phyloP scores from a whole-genome alignment of 53 echinoderm and acorn worm genomes.

The Zoroaster sp. region DNA sequence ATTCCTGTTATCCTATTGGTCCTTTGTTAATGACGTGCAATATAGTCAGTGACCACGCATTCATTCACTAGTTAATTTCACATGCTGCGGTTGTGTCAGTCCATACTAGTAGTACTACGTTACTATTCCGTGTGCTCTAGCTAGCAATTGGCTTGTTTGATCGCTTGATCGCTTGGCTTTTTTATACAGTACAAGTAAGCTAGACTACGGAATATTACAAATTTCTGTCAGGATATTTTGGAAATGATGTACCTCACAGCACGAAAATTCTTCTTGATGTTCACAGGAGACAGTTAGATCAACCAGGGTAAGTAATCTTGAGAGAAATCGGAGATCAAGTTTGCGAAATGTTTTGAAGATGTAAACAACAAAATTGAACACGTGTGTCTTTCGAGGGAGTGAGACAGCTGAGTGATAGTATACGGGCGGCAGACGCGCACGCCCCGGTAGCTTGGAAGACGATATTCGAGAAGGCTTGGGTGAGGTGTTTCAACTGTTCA shows the following conservation, averaged over 20 bases:
- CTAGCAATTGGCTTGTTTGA: too few relatives aligned
- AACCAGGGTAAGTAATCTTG: not conserved
- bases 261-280: too few relatives aligned
- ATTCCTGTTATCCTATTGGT: constrained; percentile 1
- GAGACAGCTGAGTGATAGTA: not conserved
- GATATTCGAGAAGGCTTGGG: too few relatives aligned
- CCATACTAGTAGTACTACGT: too few relatives aligned
- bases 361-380: not conserved
- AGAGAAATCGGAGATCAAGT: not conserved
- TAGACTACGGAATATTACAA: too few relatives aligned
- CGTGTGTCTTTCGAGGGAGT: not conserved
- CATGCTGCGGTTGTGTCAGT: not conserved
- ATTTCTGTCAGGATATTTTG: too few relatives aligned
- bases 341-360: not conserved
- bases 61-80: not conserved
- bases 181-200: too few relatives aligned
- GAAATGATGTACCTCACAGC: too few relatives aligned
- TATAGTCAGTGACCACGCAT: not conserved
- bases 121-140: too few relatives aligned
- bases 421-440: not conserved
- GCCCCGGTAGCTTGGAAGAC: not conserved
- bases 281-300: too few relatives aligned
- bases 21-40: not conserved
- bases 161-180: too few relatives aligned
- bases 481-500: too few relatives aligned